phyloP scores from a whole-genome alignment of 2,113 vertebrate species.

The Burhinus bistriatus region DNA sequence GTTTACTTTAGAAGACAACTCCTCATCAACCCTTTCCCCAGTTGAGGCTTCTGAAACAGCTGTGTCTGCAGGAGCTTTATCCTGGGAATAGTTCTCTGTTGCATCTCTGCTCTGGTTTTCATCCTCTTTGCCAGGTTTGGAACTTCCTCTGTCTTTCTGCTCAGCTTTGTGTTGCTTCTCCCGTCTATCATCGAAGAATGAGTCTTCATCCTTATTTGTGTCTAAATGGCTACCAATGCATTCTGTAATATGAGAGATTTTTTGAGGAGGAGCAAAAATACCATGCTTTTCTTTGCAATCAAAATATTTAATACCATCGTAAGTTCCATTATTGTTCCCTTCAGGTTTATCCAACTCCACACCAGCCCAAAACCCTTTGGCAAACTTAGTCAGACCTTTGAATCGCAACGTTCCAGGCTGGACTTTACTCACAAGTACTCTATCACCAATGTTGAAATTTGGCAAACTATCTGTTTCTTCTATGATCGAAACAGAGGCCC shows the following conservation, averaged over 20 bases:
- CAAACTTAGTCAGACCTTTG: slow-evolving; percentile 90
- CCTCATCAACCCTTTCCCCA: slow-evolving; percentile 28
- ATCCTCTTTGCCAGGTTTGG: slow-evolving; percentile 35
- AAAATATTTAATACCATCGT: slow-evolving; percentile 86
- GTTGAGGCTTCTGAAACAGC: slow-evolving; percentile 29
- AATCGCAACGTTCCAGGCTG: slow-evolving; percentile 90
- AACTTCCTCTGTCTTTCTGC: slow-evolving; percentile 32
- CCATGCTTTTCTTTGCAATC: slow-evolving; percentile 85
- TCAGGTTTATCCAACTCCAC: slow-evolving; percentile 92
- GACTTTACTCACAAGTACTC: slow-evolving; percentile 88
- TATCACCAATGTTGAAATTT: slow-evolving; percentile 82
- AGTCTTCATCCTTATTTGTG: slow-evolving; percentile 81
- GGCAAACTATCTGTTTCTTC: slow-evolving; percentile 71
- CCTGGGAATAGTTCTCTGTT: slow-evolving; percentile 30
- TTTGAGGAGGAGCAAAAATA: slow-evolving; percentile 93
- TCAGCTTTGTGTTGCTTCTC: slow-evolving; percentile 60
- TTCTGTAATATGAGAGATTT: slow-evolving; percentile 83
- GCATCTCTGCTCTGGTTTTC: slow-evolving; percentile 33
- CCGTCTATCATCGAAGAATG: slow-evolving; percentile 73
- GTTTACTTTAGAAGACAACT: background rate
- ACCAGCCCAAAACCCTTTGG: slow-evolving; percentile 92
- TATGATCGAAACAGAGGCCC: background rate
- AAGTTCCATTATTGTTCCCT: slow-evolving; percentile 92
- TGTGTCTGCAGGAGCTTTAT: slow-evolving; percentile 35
- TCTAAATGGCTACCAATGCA: slow-evolving; percentile 71